Evolutionary conservation across 2,888 invertebrate species (phyloP).

Genomic region (Ennomos fuscantarius): DNA sequence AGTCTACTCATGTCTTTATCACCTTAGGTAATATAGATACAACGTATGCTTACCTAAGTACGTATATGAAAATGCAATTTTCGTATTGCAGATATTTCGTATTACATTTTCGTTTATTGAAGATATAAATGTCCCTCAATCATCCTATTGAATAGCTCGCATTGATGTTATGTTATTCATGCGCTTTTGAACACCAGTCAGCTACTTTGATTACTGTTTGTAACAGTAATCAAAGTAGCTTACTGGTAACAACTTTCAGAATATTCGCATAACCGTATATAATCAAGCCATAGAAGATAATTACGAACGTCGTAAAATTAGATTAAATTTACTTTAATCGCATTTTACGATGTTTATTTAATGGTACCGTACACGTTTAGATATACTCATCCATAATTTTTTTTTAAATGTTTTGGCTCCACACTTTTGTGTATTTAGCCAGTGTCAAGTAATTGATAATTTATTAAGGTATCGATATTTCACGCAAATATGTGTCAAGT

Average conservation of each 20-base stretch:
- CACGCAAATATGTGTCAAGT: no score
- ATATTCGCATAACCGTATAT: constrained; percentile 35
- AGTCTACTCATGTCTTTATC: no score
- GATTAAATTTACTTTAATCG: constrained; percentile 17
- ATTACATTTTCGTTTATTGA: background rate
- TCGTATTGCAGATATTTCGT: constrained; percentile 21
- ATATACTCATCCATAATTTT: no score
- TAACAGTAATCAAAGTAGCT: constrained; percentile 12
- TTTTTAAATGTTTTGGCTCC: no score
- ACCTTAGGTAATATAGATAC: no score
- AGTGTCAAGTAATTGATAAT: no score
- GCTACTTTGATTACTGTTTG: constrained; percentile 37
- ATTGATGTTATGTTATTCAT: constrained; percentile 45
- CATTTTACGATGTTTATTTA: constrained; percentile 17
- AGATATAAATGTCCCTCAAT: constrained; percentile 47
- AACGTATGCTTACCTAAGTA: background rate
- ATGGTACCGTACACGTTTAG: no score
- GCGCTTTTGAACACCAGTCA: constrained; percentile 41
- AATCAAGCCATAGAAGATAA: constrained; percentile 1
- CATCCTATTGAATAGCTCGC: constrained; percentile 48
- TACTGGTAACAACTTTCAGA: constrained; percentile 31
- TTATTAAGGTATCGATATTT: no score
- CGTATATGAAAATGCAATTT: constrained; percentile 23
- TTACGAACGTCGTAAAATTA: constrained; percentile 1
- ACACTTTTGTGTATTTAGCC: no score